Conservation (phyloP, 2,888 invertebrate genomes). For the Microctonus brassicae region DNA sequence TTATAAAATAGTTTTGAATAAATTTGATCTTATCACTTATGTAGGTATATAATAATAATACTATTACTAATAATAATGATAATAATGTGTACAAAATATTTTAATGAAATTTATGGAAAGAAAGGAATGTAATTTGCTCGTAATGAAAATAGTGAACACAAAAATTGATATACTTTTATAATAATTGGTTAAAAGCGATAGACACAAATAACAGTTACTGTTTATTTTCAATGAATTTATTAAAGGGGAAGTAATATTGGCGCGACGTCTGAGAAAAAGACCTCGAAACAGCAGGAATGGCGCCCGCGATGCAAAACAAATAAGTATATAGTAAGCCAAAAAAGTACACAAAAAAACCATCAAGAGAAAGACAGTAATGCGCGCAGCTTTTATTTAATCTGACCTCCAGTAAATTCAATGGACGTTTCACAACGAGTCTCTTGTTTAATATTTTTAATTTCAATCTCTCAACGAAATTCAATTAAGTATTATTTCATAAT, state of each 20-base stretch:
- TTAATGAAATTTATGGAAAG: neutral
- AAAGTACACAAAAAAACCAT: no score
- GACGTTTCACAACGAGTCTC: no score
- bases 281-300: conserved; percentile 14
- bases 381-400: no score
- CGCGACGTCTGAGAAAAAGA: neutral
- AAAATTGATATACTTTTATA: neutral
- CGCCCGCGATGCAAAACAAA: conserved; percentile 1
- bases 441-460: no score
- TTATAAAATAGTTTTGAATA: neutral
- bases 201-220: neutral
- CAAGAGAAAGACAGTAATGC: no score
- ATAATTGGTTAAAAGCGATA: neutral
- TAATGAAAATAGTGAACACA: neutral
- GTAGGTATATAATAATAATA: neutral
- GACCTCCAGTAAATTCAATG: no score
- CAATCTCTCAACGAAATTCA: no score
- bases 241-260: conserved; percentile 18
- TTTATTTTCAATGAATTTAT: neutral
- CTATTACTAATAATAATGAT: no score
- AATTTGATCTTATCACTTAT: neutral
- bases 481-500: no score
- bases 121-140: neutral
- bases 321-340: neutral
- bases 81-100: no score